Evolutionary conservation across 2,113 vertebrate genomes (phyloP).

Genomic region (Rhombomys opimus): DNA sequence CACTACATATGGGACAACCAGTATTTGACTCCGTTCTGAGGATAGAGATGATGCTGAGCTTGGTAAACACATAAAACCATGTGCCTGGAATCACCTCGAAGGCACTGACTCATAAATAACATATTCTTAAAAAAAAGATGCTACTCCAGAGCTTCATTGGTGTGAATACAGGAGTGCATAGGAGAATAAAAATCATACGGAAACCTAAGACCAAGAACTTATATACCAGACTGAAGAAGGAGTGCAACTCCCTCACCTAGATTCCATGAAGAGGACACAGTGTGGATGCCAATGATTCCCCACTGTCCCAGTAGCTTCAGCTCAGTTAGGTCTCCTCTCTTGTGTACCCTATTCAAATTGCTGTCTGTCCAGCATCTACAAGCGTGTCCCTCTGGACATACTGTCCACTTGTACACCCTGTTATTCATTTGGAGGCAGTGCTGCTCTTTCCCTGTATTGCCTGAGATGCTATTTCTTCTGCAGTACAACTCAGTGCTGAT

Average conservation of each 20-base stretch:
- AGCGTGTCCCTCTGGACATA: background rate
- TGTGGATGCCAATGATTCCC: too few relatives aligned
- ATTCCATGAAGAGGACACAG: background rate
- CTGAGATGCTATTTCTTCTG: background rate
- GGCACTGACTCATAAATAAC: background rate
- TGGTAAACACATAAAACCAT: background rate
- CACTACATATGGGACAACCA: background rate
- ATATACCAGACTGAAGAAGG: background rate
- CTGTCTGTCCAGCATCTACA: too few relatives aligned
- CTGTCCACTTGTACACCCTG: background rate
- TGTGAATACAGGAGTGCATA: background rate
- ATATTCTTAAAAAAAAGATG: background rate
- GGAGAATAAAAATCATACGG: background rate
- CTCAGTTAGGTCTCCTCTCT: too few relatives aligned
- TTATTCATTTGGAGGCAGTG: background rate
- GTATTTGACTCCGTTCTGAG: background rate
- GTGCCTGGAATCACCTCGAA: background rate
- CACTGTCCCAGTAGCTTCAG: background rate
- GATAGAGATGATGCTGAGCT: background rate
- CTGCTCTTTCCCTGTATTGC: background rate
- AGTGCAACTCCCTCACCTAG: background rate
- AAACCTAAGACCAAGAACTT: rapidly evolving
- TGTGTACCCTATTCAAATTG: background rate
- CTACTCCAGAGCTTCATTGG: background rate
- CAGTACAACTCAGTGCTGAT: background rate